These are phyloP conservation scores for Erythrocebus patas DNA, from an alignment of 2,113 vertebrate genomes.

Conservation along the genomic window DNA sequence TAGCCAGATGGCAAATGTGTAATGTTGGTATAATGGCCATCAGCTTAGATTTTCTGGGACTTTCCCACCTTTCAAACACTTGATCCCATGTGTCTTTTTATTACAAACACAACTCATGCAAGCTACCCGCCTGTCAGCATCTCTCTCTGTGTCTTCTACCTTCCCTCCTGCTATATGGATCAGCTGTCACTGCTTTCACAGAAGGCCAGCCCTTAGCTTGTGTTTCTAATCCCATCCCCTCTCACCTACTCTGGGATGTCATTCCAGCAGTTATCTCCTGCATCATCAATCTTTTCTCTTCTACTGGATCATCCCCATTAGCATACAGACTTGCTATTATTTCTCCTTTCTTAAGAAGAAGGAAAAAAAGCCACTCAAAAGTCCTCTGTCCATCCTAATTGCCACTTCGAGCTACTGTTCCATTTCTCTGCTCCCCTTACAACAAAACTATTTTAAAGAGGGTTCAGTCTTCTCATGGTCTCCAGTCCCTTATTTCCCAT, in stretches of 20 bases:
- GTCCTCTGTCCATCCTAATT: background rate
- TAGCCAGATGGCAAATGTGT: background rate
- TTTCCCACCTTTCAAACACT: background rate
- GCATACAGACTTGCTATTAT: background rate
- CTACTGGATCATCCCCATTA: background rate
- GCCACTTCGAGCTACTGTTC: background rate
- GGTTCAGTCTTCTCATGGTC: background rate
- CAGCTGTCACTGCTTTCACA: background rate
- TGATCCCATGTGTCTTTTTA: background rate
- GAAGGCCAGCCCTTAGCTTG: background rate
- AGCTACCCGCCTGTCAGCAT: background rate
- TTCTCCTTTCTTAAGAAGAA: background rate
- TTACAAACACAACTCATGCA: conserved; percentile 37
- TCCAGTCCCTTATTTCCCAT: background rate
- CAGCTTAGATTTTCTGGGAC: conserved; percentile 29
- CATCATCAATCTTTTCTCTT: background rate
- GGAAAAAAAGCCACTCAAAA: background rate
- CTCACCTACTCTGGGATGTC: background rate
- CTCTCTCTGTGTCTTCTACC: background rate
- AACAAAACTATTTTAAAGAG: background rate
- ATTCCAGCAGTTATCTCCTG: background rate
- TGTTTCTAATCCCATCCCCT: background rate
- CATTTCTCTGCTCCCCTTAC: background rate
- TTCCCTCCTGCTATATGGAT: background rate
- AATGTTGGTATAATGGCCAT: background rate